Percentiles rank a stretch among this genome's conserved stretches.
Evolutionary conservation across 2,113 vertebrate genomes (phyloP).

Genomic region (Apteryx mantelli): DNA sequence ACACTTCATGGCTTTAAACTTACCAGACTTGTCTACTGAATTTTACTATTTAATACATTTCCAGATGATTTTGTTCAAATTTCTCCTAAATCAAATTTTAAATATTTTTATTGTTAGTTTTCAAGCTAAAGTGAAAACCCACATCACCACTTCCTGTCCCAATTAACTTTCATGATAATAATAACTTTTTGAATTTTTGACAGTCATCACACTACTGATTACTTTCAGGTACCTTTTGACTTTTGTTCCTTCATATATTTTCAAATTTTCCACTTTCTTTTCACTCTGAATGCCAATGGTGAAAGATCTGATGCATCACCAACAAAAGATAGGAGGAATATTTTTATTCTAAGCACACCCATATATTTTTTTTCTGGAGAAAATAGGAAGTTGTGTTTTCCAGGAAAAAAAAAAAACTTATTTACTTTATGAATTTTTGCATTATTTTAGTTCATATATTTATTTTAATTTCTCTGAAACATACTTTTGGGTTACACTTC

Average conservation of each 20-base stretch:
- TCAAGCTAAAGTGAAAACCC: not conserved
- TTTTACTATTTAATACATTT: conserved; percentile 2
- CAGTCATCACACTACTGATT: not conserved
- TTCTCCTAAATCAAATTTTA: conserved; percentile 28
- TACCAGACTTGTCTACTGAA: not conserved
- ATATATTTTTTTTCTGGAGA: not conserved
- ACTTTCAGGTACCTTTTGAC: not conserved
- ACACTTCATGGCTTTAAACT: not conserved
- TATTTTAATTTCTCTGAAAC: not conserved
- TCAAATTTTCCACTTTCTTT: not conserved
- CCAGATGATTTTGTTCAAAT: not conserved
- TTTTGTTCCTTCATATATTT: not conserved
- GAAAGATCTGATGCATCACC: not conserved
- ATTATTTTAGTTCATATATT: not conserved
- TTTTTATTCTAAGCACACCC: not conserved
- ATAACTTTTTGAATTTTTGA: not conserved
- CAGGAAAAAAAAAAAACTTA: not conserved
- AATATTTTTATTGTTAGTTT: not conserved
- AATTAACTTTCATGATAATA: not conserved
- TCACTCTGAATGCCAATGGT: not conserved
- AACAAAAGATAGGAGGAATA: fast-evolving
- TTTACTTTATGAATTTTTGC: not conserved
- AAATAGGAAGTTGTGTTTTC: not conserved
- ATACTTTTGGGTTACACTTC: not conserved
- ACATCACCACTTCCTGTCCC: not conserved